Conservation (phyloP, 2,113 vertebrate species). For the Saccopteryx leptura region DNA sequence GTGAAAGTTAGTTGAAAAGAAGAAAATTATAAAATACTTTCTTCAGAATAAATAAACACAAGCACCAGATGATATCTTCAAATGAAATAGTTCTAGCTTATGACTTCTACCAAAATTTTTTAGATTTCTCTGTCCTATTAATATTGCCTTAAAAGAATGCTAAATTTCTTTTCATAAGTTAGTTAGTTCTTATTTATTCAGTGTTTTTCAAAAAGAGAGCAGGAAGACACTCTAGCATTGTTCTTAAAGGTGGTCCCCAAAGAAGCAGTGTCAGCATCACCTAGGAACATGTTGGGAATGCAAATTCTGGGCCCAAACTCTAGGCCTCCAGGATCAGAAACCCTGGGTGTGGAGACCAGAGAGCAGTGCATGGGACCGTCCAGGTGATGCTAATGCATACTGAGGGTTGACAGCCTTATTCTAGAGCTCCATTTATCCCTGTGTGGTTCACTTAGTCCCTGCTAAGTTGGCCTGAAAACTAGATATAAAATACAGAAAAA, state of each 20-base stretch:
- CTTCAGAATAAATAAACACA: constrained; percentile 13
- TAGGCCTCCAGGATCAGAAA: background rate
- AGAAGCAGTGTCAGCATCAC: no score
- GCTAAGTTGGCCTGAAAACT: background rate
- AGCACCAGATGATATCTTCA: background rate
- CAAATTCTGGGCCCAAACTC: background rate
- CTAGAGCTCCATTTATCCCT: background rate
- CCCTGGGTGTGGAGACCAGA: no score
- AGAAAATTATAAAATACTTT: constrained; percentile 28
- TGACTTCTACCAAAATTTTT: background rate
- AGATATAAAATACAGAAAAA: constrained; percentile 1
- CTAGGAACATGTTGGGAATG: background rate
- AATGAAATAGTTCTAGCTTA: background rate
- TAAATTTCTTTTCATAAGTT: background rate
- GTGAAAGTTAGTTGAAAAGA: constrained; percentile 2
- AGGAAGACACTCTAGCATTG: background rate
- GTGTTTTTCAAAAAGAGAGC: background rate
- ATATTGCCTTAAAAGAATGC: background rate
- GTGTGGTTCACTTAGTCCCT: background rate
- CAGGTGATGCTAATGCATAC: background rate
- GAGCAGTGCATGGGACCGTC: background rate
- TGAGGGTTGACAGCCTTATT: background rate
- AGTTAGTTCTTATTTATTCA: background rate
- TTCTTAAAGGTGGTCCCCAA: background rate
- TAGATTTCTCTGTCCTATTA: background rate